Evolutionary conservation across 2,113 vertebrate genomes (phyloP).

Genomic region (Sarotherodon lohbergeri): DNA sequence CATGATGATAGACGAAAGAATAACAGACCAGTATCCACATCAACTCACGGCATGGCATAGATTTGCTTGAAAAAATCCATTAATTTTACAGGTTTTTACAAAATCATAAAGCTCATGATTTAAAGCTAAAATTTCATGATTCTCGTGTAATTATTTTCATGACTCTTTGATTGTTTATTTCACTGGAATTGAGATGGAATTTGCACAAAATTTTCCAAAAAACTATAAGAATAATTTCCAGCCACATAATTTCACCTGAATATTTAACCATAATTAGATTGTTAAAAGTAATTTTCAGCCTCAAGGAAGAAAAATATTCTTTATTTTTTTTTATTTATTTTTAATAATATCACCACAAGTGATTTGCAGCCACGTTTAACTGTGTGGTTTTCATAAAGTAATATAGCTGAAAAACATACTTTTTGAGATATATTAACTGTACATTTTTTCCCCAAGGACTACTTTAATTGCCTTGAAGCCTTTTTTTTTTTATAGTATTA

Average conservation of each 20-base stretch:
- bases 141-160: background rate
- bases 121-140: background rate
- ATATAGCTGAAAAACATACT: background rate
- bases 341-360: background rate
- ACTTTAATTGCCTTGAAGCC: background rate
- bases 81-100: background rate
- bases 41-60: background rate
- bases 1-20: background rate
- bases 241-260: background rate
- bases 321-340: background rate
- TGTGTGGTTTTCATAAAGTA: background rate
- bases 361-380: background rate
- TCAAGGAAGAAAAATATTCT: background rate
- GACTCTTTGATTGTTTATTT: background rate
- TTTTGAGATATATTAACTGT: background rate
- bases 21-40: background rate
- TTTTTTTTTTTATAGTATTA: background rate
- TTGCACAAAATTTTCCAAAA: background rate
- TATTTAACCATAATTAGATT: background rate
- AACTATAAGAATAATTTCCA: background rate
- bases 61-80: background rate
- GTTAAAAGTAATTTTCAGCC: background rate
- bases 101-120: background rate
- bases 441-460: background rate
- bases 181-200: background rate